Evolutionary conservation across 2,888 invertebrate genomes (phyloP).

Genomic region (Pseudoips prasinana): DNA sequence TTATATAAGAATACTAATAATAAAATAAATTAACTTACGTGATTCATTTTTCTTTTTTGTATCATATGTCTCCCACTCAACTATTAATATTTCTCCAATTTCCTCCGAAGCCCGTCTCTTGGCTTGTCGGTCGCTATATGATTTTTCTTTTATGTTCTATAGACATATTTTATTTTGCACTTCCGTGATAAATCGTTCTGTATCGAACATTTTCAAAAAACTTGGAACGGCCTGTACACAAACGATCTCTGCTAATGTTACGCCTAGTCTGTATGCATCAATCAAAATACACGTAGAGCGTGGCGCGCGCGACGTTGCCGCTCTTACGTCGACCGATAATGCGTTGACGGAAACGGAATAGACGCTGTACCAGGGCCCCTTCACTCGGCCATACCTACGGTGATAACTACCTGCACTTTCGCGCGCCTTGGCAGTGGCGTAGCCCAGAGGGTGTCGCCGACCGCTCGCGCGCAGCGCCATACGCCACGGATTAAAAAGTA

Average conservation of each 20-base stretch:
- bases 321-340: conserved; percentile 6
- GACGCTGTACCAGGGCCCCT: too few relatives aligned
- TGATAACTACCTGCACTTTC: too few relatives aligned
- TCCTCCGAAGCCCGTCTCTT: conserved; percentile 9
- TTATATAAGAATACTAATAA: too few relatives aligned
- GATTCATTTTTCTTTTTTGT: too few relatives aligned
- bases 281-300: conserved; percentile 1
- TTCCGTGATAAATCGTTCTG: conserved; percentile 11
- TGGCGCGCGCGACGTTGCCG: conserved; percentile 4
- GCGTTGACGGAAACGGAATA: too few relatives aligned
- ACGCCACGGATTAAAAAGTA: too few relatives aligned
- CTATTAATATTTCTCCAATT: conserved; percentile 8
- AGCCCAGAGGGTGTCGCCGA: too few relatives aligned
- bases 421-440: too few relatives aligned
- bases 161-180: conserved; percentile 10
- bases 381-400: too few relatives aligned
- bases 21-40: too few relatives aligned
- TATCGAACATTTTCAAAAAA: conserved; percentile 8
- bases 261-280: conserved; percentile 2
- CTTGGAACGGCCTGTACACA: conserved; percentile 8
- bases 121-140: conserved; percentile 5
- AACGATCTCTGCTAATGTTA: conserved; percentile 4
- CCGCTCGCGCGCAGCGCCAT: too few relatives aligned
- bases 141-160: conserved; percentile 8
- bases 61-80: too few relatives aligned